Base-by-base conservation (phyloP, 2,797 vertebrate genomes). In the Aldrovandia affinis region DNA sequence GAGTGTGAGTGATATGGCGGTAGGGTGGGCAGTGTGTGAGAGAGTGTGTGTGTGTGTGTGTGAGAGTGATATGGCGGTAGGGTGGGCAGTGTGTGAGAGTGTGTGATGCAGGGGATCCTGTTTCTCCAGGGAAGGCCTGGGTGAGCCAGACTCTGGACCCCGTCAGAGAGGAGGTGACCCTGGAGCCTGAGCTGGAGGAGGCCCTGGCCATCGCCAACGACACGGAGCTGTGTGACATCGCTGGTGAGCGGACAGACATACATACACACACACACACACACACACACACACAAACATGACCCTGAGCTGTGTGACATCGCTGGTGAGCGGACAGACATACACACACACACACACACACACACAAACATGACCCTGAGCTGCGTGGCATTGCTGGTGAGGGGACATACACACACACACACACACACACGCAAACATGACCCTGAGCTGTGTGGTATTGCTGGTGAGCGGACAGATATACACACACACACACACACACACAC, bases 171-270 rank as follows among this genome's bases (percentile, higher is more conserved):
- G 97, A 89, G 20, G 97, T 99, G 86, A 99, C 97, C 0, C 93
- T 99, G 88, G 98, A 99, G 90, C 98, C 98, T 0, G 98, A 99
- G 92, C 94, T 99, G 84, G 98, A 99, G 88, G 98, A 99, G 91
- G 98, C 98, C 14, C 92, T 99, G 80, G 95, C 97, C 0, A 98
- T 96, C 7, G 98, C 98, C 6, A 96, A 97, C 0, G 98, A 99
- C 57, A 98, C 98, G 9, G 98, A 99, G 82, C 96, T 99, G 85
- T 99, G 98, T 85, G 98, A 99, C 87, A 99, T 99, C 1, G 98
- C 98, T 94, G 98, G 98, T 99, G 95, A 93, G 90, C 54, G 36
- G 14, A 79, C 12, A 36, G 2, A 22, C 36, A 28, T 18, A 9
- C 54, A 15, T 28, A 39, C 59, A 20, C 30, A 30, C 47, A 20